Conservation (phyloP, 2,888 invertebrate genomes). For the Sthenelais limicola region DNA sequence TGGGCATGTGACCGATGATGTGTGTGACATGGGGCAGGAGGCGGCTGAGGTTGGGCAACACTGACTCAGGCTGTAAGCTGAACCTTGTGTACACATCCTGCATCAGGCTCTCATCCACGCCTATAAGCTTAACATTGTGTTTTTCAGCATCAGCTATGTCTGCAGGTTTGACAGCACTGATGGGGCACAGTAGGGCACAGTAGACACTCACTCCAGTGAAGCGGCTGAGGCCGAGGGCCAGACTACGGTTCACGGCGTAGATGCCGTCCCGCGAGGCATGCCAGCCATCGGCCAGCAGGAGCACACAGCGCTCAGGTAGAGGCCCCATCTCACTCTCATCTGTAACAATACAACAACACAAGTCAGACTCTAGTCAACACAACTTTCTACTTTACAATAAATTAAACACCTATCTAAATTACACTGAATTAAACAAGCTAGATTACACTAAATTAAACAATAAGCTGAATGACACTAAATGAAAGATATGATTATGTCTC, state of each 20-base stretch:
- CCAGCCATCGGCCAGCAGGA: constrained; percentile 48
- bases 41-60: constrained; percentile 6
- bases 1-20: constrained; percentile 52
- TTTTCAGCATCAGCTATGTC: constrained; percentile 36
- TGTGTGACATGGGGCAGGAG: constrained; percentile 42
- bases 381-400: too few relatives aligned
- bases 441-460: too few relatives aligned
- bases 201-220: constrained; percentile 44
- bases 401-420: too few relatives aligned
- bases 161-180: not conserved
- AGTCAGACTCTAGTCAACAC: too few relatives aligned
- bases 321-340: constrained; percentile 1
- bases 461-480: too few relatives aligned
- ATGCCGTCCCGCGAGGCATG: constrained; percentile 43
- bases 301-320: constrained; percentile 34
- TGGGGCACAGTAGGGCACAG: constrained; percentile 41
- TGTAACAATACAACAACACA: constrained; percentile 10
- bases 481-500: too few relatives aligned
- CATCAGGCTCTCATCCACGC: not conserved
- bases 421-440: too few relatives aligned
- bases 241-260: constrained; percentile 43
- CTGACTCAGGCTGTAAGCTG: constrained; percentile 37
- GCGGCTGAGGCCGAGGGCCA: constrained; percentile 43
- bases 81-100: constrained; percentile 26
- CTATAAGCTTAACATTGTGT: constrained; percentile 42